phyloP scores from a whole-genome alignment of 2,113 vertebrate genomes.

The Microtus montanus region DNA sequence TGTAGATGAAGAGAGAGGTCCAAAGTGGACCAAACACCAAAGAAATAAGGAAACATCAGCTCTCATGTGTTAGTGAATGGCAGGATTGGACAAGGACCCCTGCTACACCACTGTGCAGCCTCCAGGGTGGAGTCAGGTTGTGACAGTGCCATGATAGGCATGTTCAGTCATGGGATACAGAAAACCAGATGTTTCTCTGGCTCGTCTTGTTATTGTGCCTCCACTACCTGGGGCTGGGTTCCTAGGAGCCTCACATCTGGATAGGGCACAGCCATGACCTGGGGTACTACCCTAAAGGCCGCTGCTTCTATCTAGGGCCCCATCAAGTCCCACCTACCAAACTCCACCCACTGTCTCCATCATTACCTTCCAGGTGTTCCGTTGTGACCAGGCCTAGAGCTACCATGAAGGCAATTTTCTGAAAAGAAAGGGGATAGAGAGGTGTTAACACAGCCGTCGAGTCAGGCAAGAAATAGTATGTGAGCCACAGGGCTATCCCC shows the following conservation, averaged over 20 bases:
- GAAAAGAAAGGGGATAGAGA: conserved; percentile 71
- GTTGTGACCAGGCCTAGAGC: conserved; percentile 97
- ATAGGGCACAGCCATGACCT: neutral
- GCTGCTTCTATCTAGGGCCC: neutral
- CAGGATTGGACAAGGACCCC: no score
- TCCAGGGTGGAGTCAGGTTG: neutral
- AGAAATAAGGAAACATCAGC: neutral
- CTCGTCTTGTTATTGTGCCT: neutral
- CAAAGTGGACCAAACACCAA: neutral
- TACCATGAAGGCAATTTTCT: conserved; percentile 99
- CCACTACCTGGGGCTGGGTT: neutral
- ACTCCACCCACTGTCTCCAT: neutral
- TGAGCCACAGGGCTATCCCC: neutral
- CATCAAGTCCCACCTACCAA: accelerated
- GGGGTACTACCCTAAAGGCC: accelerated
- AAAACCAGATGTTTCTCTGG: no score
- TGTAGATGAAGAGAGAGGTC: neutral
- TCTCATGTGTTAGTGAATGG: accelerated
- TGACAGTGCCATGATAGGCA: no score
- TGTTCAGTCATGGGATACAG: accelerated
- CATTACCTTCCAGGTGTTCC: conserved; percentile 96
- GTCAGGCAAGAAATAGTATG: neutral
- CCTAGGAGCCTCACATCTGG: neutral
- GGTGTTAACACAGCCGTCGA: accelerated
- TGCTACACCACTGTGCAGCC: neutral